A percentile compares a stretch with the other conserved stretches of the same genome.
Evolutionary conservation across 2,797 vertebrate species (phyloP).

Genomic region (Eospalax fontanierii): DNA sequence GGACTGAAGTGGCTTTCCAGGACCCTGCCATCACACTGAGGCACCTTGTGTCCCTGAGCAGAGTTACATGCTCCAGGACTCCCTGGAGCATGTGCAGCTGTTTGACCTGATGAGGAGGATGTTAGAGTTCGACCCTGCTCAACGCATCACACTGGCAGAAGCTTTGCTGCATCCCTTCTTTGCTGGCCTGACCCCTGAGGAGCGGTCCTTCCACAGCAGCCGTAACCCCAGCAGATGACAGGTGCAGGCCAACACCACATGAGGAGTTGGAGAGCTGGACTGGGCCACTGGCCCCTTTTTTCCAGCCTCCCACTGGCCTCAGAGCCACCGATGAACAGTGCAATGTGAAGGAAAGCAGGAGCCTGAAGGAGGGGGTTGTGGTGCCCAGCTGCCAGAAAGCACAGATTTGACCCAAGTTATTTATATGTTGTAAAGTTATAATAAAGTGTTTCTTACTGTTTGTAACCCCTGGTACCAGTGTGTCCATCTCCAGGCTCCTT

Average conservation of each 20-base stretch:
- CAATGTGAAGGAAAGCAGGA: conserved; percentile 76
- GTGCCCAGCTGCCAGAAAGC: conserved; percentile 88
- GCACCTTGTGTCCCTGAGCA: conserved; percentile 80
- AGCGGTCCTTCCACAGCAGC: conserved; percentile 87
- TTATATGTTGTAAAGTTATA: conserved; percentile 94
- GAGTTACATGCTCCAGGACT: conserved; percentile 91
- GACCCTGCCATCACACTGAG: conserved; percentile 59
- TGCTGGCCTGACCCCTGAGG: conserved; percentile 89
- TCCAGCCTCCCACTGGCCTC: conserved; percentile 70
- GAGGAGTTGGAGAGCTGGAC: conserved; percentile 7
- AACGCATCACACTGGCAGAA: conserved; percentile 89
- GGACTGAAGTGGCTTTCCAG: conserved; percentile 19
- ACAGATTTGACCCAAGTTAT: conserved; percentile 91
- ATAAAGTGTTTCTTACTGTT: conserved; percentile 94
- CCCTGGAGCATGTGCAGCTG: conserved; percentile 89
- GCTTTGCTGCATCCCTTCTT: conserved; percentile 92
- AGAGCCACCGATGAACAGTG: conserved; percentile 75
- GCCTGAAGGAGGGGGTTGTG: conserved; percentile 56
- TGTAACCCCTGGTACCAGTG: conserved; percentile 89
- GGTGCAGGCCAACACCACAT: conserved; percentile 4
- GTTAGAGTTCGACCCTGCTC: conserved; percentile 90
- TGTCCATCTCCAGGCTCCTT: conserved; percentile 75
- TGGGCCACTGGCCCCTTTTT: conserved; percentile 68
- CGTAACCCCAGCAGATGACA: conserved; percentile 92
- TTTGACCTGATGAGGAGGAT: conserved; percentile 91